Evolutionary conservation across 1,140 invertebrate species (phyloP), one percentile per base, ranked within the genome.

Genomic region (Lasioglossum baleicum): DNA sequence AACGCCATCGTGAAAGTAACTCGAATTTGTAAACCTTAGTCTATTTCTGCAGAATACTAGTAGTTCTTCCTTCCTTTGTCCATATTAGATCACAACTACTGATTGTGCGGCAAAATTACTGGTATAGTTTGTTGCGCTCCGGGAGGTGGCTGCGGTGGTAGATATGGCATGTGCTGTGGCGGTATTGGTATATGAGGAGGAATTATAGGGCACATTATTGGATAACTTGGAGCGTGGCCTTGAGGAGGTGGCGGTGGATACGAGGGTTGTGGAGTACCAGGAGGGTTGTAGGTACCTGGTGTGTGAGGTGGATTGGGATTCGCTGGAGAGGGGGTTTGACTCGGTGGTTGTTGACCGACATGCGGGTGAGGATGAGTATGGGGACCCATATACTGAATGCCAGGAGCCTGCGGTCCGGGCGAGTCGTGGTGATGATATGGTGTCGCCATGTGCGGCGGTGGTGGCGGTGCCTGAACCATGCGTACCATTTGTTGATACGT

Each of bases 361-460:
- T 93, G 92, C 58, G 88, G 88, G 82, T 93, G 93, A 17, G 92
- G 92, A 83, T 94, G 93, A 6, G 91, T 89, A 69, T 93, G 94
- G n/a, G 94, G 94, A 73, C 92, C 91, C 91, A 96, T 93, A 83
- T 95, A 96, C 87, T 95, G 95, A 70, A 95, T 90, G 26, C 90
- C 92, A 86, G 93, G 90, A 72, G 93, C 91, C 89, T 93, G 92
- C 20, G 93, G 93, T 53, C 93, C 93, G 35, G 93, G 93, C 60
- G 94, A 94, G 13, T 95, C 95, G 67, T 94, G 94, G 87, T 94
- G 94, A 81, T 93, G 94, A 87, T 95, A 95, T 85, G 95, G 94
- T 71, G 95, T 93, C 71, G 95, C 93, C 91, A 94, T 93, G 84
- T 95, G 94, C 75, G 93, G 90, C 63, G 93, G 93, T 72, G 93